A percentile compares a stretch with the other conserved stretches of the same genome.
phyloP scores from a whole-genome alignment of 2,888 invertebrate genomes.

The Campoplex capitator region DNA sequence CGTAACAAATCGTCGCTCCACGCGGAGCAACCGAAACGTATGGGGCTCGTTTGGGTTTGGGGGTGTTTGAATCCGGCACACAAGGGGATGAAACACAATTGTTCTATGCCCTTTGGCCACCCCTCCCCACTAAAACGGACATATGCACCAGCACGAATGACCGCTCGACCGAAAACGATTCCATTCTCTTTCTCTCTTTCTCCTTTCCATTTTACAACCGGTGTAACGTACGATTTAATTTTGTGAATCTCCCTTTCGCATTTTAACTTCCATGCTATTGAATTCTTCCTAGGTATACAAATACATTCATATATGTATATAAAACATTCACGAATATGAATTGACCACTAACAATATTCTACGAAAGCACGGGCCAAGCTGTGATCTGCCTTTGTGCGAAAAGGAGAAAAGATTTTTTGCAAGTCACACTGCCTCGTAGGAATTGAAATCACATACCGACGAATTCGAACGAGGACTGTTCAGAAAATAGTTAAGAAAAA shows the following conservation, averaged over 20 bases:
- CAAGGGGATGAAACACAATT: slow-evolving; percentile 53
- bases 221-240: slow-evolving; percentile 69
- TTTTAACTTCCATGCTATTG: slow-evolving; percentile 61
- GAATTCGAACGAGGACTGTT: neutral
- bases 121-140: slow-evolving; percentile 47
- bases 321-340: neutral
- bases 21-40: slow-evolving; percentile 53
- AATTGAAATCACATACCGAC: neutral
- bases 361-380: slow-evolving; percentile 21
- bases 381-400: slow-evolving; percentile 26
- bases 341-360: neutral
- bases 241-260: slow-evolving; percentile 57
- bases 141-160: slow-evolving; percentile 49
- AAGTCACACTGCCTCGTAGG: neutral
- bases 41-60: slow-evolving; percentile 53
- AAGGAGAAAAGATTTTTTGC: slow-evolving; percentile 20
- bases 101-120: slow-evolving; percentile 55
- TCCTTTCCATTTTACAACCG: slow-evolving; percentile 55
- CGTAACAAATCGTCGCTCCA: slow-evolving; percentile 60
- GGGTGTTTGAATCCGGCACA: slow-evolving; percentile 30
- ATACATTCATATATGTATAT: neutral
- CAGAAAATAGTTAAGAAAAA: neutral
- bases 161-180: slow-evolving; percentile 55
- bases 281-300: slow-evolving; percentile 20
- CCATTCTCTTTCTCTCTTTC: slow-evolving; percentile 35